Base-by-base conservation (phyloP, 2,113 vertebrate species). In the Platichthys stellatus region DNA sequence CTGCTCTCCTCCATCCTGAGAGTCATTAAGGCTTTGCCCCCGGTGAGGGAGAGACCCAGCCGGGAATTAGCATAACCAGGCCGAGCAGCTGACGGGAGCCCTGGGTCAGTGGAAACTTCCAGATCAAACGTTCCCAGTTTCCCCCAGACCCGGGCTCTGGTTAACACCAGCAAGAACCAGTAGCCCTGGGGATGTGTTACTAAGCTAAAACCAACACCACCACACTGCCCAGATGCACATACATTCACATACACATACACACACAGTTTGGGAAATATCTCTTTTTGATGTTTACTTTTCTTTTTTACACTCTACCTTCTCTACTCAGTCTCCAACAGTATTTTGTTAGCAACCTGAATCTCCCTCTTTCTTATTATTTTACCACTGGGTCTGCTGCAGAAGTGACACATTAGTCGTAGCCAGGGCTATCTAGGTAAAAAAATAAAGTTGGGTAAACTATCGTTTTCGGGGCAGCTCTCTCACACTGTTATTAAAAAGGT, bases 71-170 rank as follows among this genome's bases (percentile, higher is more conserved):
- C 85, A 80, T 80, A 69, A 74, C 58, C 58, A 53, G 64, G 56
- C 79, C 45, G 78, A 76, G 70, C 28, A 31, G 78, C 80, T 75
- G 23, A 54, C 70, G n/a, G 57, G 35, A 69, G 65, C 57, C 65
- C 54, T 8, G 61, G 73, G 87, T 86, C 87, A 86, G 64, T 81
- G 84, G 84, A 88, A 90, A 88, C 72, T 76, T 80, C 65, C 77
- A 86, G 79, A 85, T 90, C 86, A 90, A 87, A 87, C 69, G 9
- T 58, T 82, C 74, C 63, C 69, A 58, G 63, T 84, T 86, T 72
- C 28, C 45, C 35, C 71, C 64, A 47, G 58, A 74, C 60, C 59
- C 1, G 2, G 57, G 21, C 74, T 84, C 53, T 80, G 82, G 76
- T 82, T 85, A 65, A 68, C 78, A 63, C 74, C 72, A 80, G 67